Conservation (phyloP, 2,888 invertebrate species). For the Stenoptilia bipunctidactyla region DNA sequence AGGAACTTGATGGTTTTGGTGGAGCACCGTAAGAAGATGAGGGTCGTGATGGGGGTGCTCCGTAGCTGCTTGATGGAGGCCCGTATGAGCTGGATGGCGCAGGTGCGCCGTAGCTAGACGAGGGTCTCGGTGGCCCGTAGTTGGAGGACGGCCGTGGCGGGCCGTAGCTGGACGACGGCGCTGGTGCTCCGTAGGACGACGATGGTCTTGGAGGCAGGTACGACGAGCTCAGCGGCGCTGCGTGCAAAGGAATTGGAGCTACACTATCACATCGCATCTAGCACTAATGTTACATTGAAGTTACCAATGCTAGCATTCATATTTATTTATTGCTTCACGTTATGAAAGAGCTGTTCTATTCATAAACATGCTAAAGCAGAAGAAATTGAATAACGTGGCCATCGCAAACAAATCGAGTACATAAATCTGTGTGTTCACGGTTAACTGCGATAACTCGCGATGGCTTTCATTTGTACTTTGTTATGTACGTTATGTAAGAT, state of each 20-base stretch:
- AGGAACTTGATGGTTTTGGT: constrained; percentile 29
- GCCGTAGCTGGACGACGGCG: constrained; percentile 56
- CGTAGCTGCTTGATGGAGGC: constrained; percentile 36
- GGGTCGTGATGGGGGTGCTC: constrained; percentile 38
- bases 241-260: constrained; percentile 26
- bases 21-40: constrained; percentile 67
- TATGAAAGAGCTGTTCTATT: too few species aligned
- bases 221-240: constrained; percentile 70
- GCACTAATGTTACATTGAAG: not conserved
- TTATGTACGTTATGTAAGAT: too few species aligned
- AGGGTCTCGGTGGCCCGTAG: constrained; percentile 45
- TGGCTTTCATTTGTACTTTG: too few species aligned
- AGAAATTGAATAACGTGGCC: too few species aligned
- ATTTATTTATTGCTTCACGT: too few species aligned
- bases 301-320: not conserved
- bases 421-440: too few species aligned
- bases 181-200: constrained; percentile 30
- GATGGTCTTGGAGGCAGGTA: constrained; percentile 65
- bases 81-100: constrained; percentile 52
- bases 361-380: too few species aligned
- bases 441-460: too few species aligned
- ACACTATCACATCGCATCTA: not conserved
- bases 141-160: constrained; percentile 38
- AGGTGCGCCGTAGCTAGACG: constrained; percentile 35
- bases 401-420: too few species aligned